Percentiles rank a stretch among this genome's conserved stretches.
Evolutionary conservation across 2,797 vertebrate genomes (phyloP).

Genomic region (Dendrocincla tyrannina): DNA sequence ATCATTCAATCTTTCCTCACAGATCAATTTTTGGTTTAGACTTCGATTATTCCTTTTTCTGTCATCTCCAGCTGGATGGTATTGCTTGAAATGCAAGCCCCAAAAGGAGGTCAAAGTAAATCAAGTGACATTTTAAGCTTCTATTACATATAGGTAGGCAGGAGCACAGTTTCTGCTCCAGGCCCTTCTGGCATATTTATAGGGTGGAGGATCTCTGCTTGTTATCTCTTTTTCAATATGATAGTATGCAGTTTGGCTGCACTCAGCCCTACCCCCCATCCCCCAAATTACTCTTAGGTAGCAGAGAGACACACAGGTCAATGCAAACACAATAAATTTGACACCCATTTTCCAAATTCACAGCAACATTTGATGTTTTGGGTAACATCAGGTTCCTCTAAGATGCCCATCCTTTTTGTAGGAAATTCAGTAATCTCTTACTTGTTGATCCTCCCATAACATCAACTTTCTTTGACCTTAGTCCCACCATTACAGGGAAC

Average conservation of each 20-base stretch:
- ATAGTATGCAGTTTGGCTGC: not conserved
- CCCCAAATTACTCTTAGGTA: not conserved
- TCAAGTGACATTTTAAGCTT: constrained; percentile 30
- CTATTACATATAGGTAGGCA: constrained; percentile 19
- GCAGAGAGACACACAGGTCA: not conserved
- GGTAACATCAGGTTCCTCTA: not conserved
- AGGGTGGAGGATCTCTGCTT: constrained; percentile 1
- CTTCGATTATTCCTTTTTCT: not conserved
- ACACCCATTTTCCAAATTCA: not conserved
- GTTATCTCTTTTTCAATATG: constrained; percentile 1
- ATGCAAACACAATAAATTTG: not conserved
- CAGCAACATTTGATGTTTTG: not conserved
- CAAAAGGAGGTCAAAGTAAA: constrained; percentile 2
- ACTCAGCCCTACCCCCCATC: not conserved
- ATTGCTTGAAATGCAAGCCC: constrained; percentile 21
- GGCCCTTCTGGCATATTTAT: not conserved
- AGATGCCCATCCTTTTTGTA: not conserved
- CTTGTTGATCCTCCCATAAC: not conserved
- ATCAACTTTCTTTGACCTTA: not conserved
- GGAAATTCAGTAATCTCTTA: not conserved
- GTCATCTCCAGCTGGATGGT: not conserved
- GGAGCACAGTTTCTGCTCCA: constrained; percentile 13
- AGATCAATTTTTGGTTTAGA: not conserved
- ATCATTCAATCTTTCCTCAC: not conserved
- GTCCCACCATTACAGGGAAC: not conserved